Evolutionary conservation across 2,797 vertebrate species (phyloP), one percentile per base, ranked within the genome.

Genomic region (Petrocephalus sullivani): DNA sequence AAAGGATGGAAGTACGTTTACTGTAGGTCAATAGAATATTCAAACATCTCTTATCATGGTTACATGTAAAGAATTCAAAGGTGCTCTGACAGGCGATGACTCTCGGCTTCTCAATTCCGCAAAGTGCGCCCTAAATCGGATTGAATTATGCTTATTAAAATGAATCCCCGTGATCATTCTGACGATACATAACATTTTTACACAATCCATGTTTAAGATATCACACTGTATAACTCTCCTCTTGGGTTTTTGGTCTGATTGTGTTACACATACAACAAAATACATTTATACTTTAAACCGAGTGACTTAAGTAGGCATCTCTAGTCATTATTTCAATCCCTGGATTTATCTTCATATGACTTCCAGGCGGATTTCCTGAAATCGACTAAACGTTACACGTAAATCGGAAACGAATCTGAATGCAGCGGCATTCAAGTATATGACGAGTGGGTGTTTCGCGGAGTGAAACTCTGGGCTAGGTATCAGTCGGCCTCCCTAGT

Each of bases 391-490:
- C 1, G 19, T 37, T 71, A 71, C 12, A 71, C 33, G 12, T 28
- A 37, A 37, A 16, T 37, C 16, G 7, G 41, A 81, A 46, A 49
- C 8, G 81, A 21, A 7, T 83, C 21, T 54, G 23, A 23, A 12
- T 21, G 21, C 60, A 6, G 21, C 60, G 21, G 19, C n/a, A 9
- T n/a, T 83, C 51, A 28, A 10, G 49, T 21, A n/a, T 83, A 54
- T 14, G 21, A 83, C 19, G 9, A n/a, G 60, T 61, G 19, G 21
- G 46, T 4, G 81, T 54, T 83, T 83, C n/a, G 81, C 81, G 81
- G 81, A 56, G 28, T 67, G 28, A 57, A 89, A 89, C 86, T 85
- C 88, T 60, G 88, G 86, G 78, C 41, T 85, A 57, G 87, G n/a
- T 89, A 23, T 58, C 75, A n/a, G 58, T 89, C 21, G 88, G 49